Evolutionary conservation across 2,888 invertebrate species (phyloP), one percentile per base, ranked within the genome.

Genomic region (Acholoe squamosa): DNA sequence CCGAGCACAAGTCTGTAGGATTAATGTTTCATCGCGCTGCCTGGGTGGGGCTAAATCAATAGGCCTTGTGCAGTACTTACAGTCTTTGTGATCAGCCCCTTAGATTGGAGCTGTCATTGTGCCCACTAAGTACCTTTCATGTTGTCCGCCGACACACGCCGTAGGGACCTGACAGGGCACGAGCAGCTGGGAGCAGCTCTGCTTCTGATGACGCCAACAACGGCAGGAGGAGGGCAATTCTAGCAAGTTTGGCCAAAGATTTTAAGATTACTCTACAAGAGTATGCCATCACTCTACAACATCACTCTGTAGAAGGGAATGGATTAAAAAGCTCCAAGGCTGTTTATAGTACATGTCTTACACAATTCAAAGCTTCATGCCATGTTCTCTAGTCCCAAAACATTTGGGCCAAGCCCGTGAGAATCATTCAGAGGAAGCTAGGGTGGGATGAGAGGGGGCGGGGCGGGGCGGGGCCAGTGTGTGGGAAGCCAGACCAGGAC

Each of bases 81-180:
- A 80, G 80, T 80, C 80, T 80, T 80, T 80, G 80, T 43, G 80
- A 80, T 80, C 80, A 80, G 80, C 43, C 34, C 34, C 80, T 80
- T 80, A 43, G 80, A 80, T 80, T 80, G 80, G 80, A 80, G 19
- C 80, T 80, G 80, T 80, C 80, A 71, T 71, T 71, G 80, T 80
- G 80, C 34, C 33, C 80, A 34, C 80, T 80, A 80, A 80, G 80
- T 80, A 43, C 80, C 80, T 80, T 80, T 80, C 80, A 80, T 80
- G 80, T 80, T 43, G 34, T 12, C 80, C 34, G 80, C 71, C 12
- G 71, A 25, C 71, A 14, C 31, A 71, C 71, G 31, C 71, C 14
- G 28, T 16, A 71, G 71, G 71, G 80, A 19, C 34, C 34, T 33
- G 34, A 34, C 34, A 19, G 80, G 25, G 28, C 28, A 22, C 7